These are phyloP conservation scores for Monoplex corrugatus DNA, from an alignment of 2,888 invertebrate genomes.

Conservation along the genomic window DNA sequence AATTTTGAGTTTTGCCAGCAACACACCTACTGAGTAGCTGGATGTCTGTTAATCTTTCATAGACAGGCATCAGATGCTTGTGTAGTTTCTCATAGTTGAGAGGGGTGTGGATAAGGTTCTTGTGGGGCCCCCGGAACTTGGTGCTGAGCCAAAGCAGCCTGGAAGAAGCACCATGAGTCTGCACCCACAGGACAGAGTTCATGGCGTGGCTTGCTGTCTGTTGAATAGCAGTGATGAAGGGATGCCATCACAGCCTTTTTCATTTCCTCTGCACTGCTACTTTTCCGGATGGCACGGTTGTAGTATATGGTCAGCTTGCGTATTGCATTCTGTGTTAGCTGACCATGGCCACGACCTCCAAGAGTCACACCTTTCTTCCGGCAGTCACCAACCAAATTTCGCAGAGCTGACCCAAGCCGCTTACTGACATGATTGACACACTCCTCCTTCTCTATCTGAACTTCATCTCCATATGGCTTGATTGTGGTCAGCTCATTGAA, in stretches of 20 bases:
- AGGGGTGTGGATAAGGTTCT: background rate
- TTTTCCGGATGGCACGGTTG: background rate
- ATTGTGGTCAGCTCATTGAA: background rate
- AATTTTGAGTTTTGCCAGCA: background rate
- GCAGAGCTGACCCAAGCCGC: constrained; percentile 43
- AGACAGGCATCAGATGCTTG: background rate
- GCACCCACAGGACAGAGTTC: constrained; percentile 35
- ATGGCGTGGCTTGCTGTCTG: constrained; percentile 40
- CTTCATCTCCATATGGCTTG: constrained; percentile 42
- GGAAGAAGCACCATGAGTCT: constrained; percentile 43
- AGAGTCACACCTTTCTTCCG: constrained; percentile 37
- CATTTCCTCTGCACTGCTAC: constrained; percentile 32
- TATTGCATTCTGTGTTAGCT: constrained; percentile 37
- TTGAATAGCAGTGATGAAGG: constrained; percentile 34
- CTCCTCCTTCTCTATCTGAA: constrained; percentile 20
- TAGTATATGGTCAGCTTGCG: constrained; percentile 37
- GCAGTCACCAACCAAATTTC: constrained; percentile 46
- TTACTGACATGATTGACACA: constrained; percentile 42
- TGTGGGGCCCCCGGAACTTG: background rate
- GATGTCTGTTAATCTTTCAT: background rate
- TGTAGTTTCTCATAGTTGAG: background rate
- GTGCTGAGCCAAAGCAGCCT: background rate
- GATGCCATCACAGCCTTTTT: constrained; percentile 18
- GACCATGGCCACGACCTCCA: constrained; percentile 41
- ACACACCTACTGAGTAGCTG: background rate